Evolutionary conservation across 2,797 vertebrate species (phyloP), one percentile per base, ranked within the genome.

Genomic region (Aulostomus chinensis): DNA sequence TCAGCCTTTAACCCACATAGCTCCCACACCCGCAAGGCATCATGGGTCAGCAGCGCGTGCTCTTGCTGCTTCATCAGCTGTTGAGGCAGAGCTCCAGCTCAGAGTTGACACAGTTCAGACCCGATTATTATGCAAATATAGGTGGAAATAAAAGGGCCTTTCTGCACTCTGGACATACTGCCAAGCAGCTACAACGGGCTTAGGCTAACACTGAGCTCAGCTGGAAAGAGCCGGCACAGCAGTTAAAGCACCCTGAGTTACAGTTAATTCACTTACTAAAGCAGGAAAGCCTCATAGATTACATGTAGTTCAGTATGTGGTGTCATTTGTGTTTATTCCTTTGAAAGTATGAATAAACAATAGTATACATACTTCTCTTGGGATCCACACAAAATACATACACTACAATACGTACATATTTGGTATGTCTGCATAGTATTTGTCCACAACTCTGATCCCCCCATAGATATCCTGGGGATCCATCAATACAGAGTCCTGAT

Each of bases 51-150:
- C 63, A 52, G 69, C 61, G 47, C 45, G 25, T 75, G 74, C 57
- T 77, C 64, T 43, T 37, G 51, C 60, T 61, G 74, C 78, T 42
- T 69, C 81, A 68, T 85, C 76, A 76, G 77, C 76, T 72, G 76
- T 67, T 57, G 55, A 47, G 57, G 55, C 56, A 29, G 66, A 62
- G 70, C 73, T 64, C 37, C 12, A 43, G 42, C 68, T 67, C 69
- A 4, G 50, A 66, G 73, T 68, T 38, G 70, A 84, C 78, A 81
- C 54, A 71, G 68, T 83, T 71, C 72, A 78, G 78, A 79, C 56
- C 68, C 66, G 64, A 87, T 88, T 88, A 79, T 85, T 70, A 88
- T 87, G 85, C 82, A 83, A 84, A 88, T 86, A 32, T 4, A 45
- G 63, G 40, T 54, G 9, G 42, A 50, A 61, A 82, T 76, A 84